Evolutionary conservation across 2,113 vertebrate species (phyloP).

Genomic region (Alosa alosa): DNA sequence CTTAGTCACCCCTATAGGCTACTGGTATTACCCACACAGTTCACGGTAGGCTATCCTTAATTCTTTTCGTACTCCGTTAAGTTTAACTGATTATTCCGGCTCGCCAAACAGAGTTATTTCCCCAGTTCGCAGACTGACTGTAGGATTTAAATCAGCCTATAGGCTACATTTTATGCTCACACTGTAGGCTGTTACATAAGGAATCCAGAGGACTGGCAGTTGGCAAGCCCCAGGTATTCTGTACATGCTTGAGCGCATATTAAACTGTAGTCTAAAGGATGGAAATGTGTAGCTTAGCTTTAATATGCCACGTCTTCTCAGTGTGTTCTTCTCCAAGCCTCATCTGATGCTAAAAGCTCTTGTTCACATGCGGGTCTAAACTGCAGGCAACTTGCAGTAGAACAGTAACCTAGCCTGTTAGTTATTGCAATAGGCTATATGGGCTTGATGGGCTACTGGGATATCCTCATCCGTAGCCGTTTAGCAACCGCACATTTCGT

Average conservation of each 20-base stretch:
- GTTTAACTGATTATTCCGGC: neutral
- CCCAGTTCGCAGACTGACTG: neutral
- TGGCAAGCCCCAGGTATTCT: neutral
- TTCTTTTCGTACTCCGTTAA: neutral
- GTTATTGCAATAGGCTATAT: neutral
- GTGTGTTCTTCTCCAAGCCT: neutral
- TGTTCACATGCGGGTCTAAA: neutral
- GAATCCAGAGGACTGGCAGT: neutral
- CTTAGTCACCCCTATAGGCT: neutral
- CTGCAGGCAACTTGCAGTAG: neutral
- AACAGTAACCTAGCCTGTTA: neutral
- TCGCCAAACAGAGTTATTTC: neutral
- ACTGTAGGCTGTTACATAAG: neutral
- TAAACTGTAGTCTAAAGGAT: neutral
- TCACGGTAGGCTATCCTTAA: neutral
- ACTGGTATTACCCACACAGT: neutral
- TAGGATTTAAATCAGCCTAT: neutral
- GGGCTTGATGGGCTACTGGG: neutral
- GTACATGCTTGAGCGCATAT: neutral
- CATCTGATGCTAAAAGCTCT: neutral
- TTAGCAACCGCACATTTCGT: neutral
- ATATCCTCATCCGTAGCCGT: neutral
- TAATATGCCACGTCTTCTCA: neutral
- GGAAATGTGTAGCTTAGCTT: neutral
- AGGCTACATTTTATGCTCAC: neutral